These are phyloP conservation scores for Melinaea marsaeus DNA, from an alignment of 2,888 invertebrate genomes.

Conservation along the genomic window DNA sequence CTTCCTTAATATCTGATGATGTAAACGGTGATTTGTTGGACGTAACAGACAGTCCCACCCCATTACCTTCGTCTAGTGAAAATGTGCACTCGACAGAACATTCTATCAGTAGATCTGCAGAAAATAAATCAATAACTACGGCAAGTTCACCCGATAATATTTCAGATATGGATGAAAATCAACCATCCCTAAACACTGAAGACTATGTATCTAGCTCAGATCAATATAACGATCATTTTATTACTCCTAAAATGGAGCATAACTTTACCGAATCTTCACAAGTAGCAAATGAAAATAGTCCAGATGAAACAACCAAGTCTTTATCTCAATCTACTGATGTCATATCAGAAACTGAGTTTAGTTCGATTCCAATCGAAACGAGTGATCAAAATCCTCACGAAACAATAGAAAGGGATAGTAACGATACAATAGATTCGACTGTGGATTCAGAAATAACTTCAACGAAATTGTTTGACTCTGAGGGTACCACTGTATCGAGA, in stretches of 20 bases:
- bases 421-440: slow-evolving; percentile 46
- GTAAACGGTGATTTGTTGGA: slow-evolving; percentile 48
- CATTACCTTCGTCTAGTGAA: slow-evolving; percentile 32
- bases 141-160: slow-evolving; percentile 15
- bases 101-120: slow-evolving; percentile 13
- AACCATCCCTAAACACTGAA: slow-evolving; percentile 11
- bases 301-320: slow-evolving; percentile 47
- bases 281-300: slow-evolving; percentile 7
- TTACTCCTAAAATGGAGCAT: slow-evolving; percentile 17
- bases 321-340: slow-evolving; percentile 60
- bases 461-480: slow-evolving; percentile 45
- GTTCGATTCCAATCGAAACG: slow-evolving; percentile 67
- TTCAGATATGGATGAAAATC: slow-evolving; percentile 20
- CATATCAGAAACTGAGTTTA: slow-evolving; percentile 64
- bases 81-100: slow-evolving; percentile 18
- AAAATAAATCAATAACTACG: slow-evolving; percentile 16
- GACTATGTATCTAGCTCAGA: background rate
- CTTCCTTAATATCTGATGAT: slow-evolving; percentile 51
- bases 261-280: slow-evolving; percentile 12
- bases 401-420: slow-evolving; percentile 48
- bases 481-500: slow-evolving; percentile 49
- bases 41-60: slow-evolving; percentile 36
- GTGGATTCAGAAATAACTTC: slow-evolving; percentile 40
- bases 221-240: background rate
- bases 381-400: slow-evolving; percentile 69